These are phyloP conservation scores for Cyphomyrus discorhynchus DNA, from an alignment of 2,113 vertebrate genomes.

Conservation along the genomic window DNA sequence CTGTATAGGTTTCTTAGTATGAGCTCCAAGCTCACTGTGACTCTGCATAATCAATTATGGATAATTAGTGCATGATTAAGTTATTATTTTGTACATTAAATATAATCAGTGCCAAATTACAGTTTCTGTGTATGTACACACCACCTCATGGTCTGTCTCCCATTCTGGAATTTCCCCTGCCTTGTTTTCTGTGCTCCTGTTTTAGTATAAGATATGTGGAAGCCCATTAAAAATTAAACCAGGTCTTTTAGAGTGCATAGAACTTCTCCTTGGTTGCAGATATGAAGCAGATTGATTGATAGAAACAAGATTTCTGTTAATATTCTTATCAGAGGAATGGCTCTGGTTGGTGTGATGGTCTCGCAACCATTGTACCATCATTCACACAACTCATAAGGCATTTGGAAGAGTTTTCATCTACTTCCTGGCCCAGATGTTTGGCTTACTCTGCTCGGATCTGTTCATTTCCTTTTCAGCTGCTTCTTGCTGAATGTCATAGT, in stretches of 20 bases:
- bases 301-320: neutral
- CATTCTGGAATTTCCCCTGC: neutral
- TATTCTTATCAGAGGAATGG: neutral
- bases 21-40: neutral
- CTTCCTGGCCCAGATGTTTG: slow-evolving; percentile 11
- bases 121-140: neutral
- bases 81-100: neutral
- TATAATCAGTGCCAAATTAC: neutral
- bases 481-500: neutral
- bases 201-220: neutral
- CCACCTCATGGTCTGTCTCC: neutral
- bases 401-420: neutral
- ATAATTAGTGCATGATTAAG: neutral
- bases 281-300: neutral
- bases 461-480: neutral
- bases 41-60: neutral
- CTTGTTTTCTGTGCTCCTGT: neutral
- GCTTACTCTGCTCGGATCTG: neutral
- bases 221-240: neutral
- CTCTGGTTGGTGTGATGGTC: neutral
- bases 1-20: neutral
- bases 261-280: neutral
- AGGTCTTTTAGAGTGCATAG: neutral
- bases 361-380: neutral
- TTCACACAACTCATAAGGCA: neutral